Percentiles rank a stretch among this genome's conserved stretches.
These are phyloP conservation scores for Glyptemys insculpta DNA, from an alignment of 2,797 vertebrate species.

Conservation along the genomic window DNA sequence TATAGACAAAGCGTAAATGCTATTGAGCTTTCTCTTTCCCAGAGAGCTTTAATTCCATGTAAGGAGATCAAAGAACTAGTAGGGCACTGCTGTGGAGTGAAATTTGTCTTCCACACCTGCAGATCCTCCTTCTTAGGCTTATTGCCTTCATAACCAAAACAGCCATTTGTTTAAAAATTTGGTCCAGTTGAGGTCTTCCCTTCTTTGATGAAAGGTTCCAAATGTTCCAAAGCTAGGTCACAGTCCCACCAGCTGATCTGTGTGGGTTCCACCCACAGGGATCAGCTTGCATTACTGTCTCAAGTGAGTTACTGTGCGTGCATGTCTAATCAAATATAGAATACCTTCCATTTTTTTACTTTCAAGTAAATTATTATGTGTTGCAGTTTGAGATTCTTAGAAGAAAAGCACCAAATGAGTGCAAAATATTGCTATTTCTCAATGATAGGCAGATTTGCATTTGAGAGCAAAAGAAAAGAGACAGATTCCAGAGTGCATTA, in stretches of 20 bases:
- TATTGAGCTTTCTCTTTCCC: conserved; percentile 71
- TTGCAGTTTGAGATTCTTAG: neutral
- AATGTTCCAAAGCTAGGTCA: conserved; percentile 26
- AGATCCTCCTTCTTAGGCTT: conserved; percentile 67
- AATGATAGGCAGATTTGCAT: conserved; percentile 44
- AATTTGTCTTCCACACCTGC: conserved; percentile 72
- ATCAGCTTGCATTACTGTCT: conserved; percentile 52
- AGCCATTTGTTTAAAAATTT: conserved; percentile 73
- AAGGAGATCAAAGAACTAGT: conserved; percentile 72
- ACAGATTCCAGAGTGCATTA: conserved; percentile 7
- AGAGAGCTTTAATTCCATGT: conserved; percentile 70
- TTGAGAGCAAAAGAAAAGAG: conserved; percentile 10
- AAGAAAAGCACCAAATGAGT: conserved; percentile 42
- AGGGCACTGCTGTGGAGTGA: conserved; percentile 62
- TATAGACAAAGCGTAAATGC: conserved; percentile 63
- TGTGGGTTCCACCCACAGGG: conserved; percentile 45
- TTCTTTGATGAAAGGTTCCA: conserved; percentile 57
- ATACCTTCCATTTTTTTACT: conserved; percentile 7
- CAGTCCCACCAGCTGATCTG: conserved; percentile 52
- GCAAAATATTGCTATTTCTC: neutral
- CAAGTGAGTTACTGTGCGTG: conserved; percentile 51
- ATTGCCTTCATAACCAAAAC: conserved; percentile 55
- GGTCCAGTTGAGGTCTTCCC: conserved; percentile 62
- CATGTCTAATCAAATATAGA: conserved; percentile 53
- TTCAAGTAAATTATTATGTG: neutral